Evolutionary conservation across 2,888 invertebrate species (phyloP).

Genomic region (Diarsia rubi): DNA sequence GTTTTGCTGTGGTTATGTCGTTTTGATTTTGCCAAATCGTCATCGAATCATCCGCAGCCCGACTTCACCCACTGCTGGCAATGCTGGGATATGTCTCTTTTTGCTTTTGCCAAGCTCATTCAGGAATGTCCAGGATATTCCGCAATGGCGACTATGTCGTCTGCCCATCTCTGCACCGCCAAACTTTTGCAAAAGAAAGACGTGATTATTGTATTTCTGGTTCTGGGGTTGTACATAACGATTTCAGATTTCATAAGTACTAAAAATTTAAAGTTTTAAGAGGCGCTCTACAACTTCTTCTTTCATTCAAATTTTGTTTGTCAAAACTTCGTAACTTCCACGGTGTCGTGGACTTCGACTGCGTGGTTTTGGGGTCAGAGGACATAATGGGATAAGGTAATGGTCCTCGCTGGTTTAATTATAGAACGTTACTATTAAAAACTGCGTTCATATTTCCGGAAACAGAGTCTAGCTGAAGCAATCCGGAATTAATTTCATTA

Average conservation of each 20-base stretch:
- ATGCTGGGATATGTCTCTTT: no score
- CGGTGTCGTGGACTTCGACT: neutral
- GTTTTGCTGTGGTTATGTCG: neutral
- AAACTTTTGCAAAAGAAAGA: no score
- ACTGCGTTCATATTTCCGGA: constrained; percentile 1
- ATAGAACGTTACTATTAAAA: neutral
- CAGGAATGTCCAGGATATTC: no score
- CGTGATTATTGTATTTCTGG: no score
- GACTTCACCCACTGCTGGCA: no score
- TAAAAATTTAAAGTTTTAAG: no score
- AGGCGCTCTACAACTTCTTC: neutral
- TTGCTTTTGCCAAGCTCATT: no score
- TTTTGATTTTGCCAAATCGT: neutral
- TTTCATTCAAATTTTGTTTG: neutral
- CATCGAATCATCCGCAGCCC: no score
- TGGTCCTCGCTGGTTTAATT: neutral
- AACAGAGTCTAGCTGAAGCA: constrained; percentile 17
- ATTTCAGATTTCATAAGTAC: no score
- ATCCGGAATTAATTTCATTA: constrained; percentile 37
- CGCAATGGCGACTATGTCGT: no score
- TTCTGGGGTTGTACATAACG: no score
- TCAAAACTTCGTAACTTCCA: neutral
- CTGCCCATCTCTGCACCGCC: no score
- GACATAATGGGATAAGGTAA: neutral
- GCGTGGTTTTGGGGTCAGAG: neutral